Conservation (phyloP, 2,113 vertebrate species). For the Pelodiscus sinensis region DNA sequence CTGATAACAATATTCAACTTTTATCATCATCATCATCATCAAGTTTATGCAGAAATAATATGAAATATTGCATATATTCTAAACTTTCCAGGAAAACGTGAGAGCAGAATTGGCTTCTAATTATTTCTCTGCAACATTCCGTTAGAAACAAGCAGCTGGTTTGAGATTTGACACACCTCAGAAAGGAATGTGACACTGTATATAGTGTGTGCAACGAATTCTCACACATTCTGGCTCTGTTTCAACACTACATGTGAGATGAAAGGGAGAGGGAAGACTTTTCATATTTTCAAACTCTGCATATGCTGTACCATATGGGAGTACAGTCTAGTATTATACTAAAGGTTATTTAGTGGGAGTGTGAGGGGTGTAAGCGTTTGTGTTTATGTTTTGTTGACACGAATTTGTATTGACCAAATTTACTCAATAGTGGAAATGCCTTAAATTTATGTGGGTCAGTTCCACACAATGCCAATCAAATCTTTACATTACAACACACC, state of each 20-base stretch:
- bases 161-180: conserved; percentile 42
- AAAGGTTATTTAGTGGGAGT: background rate
- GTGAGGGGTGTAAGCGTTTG: background rate
- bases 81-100: background rate
- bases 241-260: conserved; percentile 20
- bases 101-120: conserved; percentile 17
- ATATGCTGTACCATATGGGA: background rate
- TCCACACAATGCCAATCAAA: background rate
- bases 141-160: conserved; percentile 16
- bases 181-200: conserved; percentile 19
- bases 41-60: background rate
- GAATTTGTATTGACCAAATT: background rate
- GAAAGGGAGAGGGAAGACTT: background rate
- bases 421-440: background rate
- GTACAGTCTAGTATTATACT: background rate
- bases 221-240: conserved; percentile 33
- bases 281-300: conserved; percentile 29
- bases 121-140: conserved; percentile 4
- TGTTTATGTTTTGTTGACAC: background rate
- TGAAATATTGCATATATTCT: conserved; percentile 3
- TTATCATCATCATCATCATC: background rate
- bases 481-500: background rate
- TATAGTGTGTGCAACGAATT: conserved; percentile 1
- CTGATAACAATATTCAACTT: conserved; percentile 24
- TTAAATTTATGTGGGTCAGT: background rate